These are phyloP conservation scores for Tribolium madens DNA, from an alignment of 1,140 invertebrate species.

Conservation along the genomic window DNA sequence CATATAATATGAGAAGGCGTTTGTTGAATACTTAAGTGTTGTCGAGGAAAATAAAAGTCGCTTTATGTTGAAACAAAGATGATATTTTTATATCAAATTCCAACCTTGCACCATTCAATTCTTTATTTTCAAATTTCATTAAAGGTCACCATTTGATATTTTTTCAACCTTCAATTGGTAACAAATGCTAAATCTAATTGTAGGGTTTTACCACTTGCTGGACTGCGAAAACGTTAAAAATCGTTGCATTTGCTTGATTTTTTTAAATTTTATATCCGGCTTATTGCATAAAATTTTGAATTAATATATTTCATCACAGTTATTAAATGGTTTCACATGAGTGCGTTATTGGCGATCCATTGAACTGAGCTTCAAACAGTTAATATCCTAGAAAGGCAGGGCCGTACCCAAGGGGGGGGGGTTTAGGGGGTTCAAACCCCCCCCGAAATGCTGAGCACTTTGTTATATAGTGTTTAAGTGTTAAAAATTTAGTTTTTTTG, in stretches of 20 bases:
- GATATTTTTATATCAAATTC: not conserved
- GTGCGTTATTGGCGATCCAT: not conserved
- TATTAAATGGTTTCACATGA: not conserved
- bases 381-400: not conserved
- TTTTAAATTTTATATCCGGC: too few species aligned
- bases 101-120: not conserved
- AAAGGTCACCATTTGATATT: not conserved
- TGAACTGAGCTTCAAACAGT: slow-evolving; percentile 9
- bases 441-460: too few species aligned
- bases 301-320: too few species aligned
- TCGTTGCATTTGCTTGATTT: not conserved
- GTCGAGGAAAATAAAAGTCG: not conserved
- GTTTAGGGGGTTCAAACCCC: too few species aligned
- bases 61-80: not conserved
- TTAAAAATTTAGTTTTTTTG: too few species aligned
- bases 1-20: slow-evolving; percentile 16
- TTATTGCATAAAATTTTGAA: too few species aligned
- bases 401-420: too few species aligned
- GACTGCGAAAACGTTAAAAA: not conserved
- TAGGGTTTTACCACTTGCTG: not conserved
- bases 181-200: not conserved
- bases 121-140: not conserved
- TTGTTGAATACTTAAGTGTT: slow-evolving; percentile 1
- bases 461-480: too few species aligned
- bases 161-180: not conserved